Evolutionary conservation across 2,888 invertebrate genomes (phyloP).

Genomic region (Mesorhabditis spiculigera): DNA sequence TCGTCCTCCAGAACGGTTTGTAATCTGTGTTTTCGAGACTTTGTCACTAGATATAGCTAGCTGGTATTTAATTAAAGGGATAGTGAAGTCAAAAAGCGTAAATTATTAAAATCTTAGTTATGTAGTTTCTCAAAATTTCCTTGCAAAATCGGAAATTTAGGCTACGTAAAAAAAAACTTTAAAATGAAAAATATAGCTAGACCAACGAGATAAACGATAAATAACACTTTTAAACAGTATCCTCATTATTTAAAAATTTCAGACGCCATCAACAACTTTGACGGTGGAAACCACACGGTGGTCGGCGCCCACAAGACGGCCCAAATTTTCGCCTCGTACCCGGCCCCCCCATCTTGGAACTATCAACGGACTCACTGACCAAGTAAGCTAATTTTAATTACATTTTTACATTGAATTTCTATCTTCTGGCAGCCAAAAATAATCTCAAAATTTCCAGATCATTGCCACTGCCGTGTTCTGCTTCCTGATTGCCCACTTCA

Average conservation of each 20-base stretch:
- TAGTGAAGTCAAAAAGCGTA: too few species aligned
- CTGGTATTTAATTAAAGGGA: too few species aligned
- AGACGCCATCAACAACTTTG: conserved; percentile 59
- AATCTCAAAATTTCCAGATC: conserved; percentile 32
- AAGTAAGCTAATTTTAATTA: conserved; percentile 56
- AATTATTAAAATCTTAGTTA: too few species aligned
- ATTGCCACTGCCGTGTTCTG: conserved; percentile 56
- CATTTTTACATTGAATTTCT: conserved; percentile 1
- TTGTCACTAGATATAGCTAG: too few species aligned
- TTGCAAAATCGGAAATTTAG: not conserved
- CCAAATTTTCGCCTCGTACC: conserved; percentile 66
- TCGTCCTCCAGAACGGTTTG: too few species aligned
- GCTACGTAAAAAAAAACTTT: too few species aligned
- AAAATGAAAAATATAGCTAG: too few species aligned
- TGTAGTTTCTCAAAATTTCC: too few species aligned
- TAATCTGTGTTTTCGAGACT: too few species aligned
- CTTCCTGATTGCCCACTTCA: conserved; percentile 53
- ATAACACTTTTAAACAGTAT: not conserved
- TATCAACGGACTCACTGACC: conserved; percentile 63
- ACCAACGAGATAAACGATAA: not conserved
- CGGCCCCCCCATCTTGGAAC: conserved; percentile 61
- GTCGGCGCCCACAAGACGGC: conserved; percentile 61
- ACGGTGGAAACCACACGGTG: conserved; percentile 58
- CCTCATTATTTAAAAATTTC: conserved; percentile 9
- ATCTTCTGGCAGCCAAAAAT: conserved; percentile 1